Conservation (phyloP, 2,797 vertebrate species). For the Melanotaenia trifasciata region DNA sequence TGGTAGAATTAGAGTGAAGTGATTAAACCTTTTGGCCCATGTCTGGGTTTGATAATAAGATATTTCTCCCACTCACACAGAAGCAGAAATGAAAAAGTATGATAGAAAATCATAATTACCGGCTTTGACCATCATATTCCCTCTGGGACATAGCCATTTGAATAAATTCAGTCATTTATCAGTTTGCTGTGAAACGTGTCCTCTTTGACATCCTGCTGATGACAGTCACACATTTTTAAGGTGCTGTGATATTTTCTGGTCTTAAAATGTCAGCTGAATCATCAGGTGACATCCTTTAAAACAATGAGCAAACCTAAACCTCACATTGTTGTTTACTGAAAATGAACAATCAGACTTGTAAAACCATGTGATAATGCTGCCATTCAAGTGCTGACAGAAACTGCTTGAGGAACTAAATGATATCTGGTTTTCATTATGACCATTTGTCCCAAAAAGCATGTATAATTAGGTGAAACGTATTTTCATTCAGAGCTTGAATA, state of each 20-base stretch:
- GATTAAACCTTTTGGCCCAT: constrained; percentile 54
- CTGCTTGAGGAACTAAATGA: neutral
- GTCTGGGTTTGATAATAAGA: constrained; percentile 38
- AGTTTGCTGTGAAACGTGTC: constrained; percentile 21
- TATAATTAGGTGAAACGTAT: neutral
- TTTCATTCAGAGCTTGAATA: neutral
- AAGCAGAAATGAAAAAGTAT: constrained; percentile 28
- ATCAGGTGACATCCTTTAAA: neutral
- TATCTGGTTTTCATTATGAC: neutral
- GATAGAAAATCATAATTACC: constrained; percentile 43
- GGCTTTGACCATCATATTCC: constrained; percentile 16
- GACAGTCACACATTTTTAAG: constrained; percentile 6
- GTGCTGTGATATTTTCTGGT: neutral
- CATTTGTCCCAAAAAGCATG: neutral
- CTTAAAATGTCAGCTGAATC: constrained; percentile 1
- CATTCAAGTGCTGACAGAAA: neutral
- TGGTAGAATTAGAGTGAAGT: constrained; percentile 55
- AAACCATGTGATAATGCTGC: neutral
- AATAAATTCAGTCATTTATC: constrained; percentile 27
- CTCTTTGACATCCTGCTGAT: constrained; percentile 5
- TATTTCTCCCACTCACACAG: constrained; percentile 7
- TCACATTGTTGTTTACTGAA: neutral
- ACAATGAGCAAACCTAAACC: neutral
- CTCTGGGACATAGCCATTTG: constrained; percentile 6
- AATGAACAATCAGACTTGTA: neutral